These are phyloP conservation scores for Nudaria mundana DNA, from an alignment of 2,888 invertebrate species.

Conservation along the genomic window DNA sequence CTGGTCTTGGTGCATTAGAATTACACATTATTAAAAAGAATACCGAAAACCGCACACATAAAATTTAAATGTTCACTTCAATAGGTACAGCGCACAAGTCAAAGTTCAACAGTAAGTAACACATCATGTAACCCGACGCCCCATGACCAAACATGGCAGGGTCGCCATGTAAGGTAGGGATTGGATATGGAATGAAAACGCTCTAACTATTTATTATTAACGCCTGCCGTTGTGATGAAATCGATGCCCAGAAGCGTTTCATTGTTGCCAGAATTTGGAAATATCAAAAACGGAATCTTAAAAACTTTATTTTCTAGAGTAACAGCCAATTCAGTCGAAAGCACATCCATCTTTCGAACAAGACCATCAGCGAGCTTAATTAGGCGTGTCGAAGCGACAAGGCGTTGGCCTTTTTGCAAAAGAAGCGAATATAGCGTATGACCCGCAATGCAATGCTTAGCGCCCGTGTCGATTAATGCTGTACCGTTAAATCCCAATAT, in stretches of 20 bases:
- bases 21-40: too few relatives aligned
- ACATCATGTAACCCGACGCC: too few relatives aligned
- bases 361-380: slow-evolving; percentile 5
- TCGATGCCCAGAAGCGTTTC: slow-evolving; percentile 6
- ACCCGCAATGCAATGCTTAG: neutral
- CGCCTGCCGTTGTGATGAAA: neutral
- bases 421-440: neutral
- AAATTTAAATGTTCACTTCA: too few relatives aligned
- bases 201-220: too few relatives aligned
- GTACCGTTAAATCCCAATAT: neutral
- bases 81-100: too few relatives aligned
- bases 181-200: too few relatives aligned
- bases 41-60: too few relatives aligned
- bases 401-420: neutral
- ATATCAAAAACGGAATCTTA: neutral
- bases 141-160: too few relatives aligned
- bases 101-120: too few relatives aligned
- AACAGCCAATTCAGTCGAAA: neutral
- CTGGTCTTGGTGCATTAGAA: too few relatives aligned
- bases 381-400: neutral
- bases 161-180: too few relatives aligned
- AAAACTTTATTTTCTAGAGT: neutral
- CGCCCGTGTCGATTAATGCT: neutral
- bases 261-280: slow-evolving; percentile 1
- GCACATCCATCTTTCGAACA: neutral